Conservation (phyloP, 2,888 invertebrate species). For the Archaeoteleia sp. region DNA sequence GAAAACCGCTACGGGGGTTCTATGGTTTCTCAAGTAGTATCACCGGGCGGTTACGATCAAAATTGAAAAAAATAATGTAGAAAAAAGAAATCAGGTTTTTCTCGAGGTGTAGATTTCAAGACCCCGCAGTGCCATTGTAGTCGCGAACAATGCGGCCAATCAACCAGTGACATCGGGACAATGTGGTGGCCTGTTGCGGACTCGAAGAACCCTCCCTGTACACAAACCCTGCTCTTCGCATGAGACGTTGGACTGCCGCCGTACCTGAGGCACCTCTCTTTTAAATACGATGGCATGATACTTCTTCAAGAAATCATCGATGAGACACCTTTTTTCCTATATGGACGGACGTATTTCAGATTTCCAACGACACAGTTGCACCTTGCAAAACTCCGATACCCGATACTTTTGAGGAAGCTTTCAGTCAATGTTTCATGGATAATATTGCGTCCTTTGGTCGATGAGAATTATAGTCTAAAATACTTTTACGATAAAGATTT, state of each 20-base stretch:
- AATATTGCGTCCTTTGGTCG: no score
- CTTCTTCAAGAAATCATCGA: conserved; percentile 51
- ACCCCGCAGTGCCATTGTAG: conserved; percentile 64
- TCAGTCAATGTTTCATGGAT: no score
- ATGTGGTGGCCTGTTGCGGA: conserved; percentile 59
- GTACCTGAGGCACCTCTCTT: conserved; percentile 44
- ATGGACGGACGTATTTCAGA: conserved; percentile 30
- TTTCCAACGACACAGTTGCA: conserved; percentile 33
- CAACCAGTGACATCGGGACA: conserved; percentile 66
- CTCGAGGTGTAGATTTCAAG: conserved; percentile 67
- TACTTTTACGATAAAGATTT: no score
- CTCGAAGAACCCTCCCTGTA: conserved; percentile 45
- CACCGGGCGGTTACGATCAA: conserved; percentile 29
- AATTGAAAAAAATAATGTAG: conserved; percentile 20
- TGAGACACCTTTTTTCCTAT: conserved; percentile 47
- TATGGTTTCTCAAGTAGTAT: conserved; percentile 45
- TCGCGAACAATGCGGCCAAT: conserved; percentile 65
- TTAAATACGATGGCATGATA: conserved; percentile 43
- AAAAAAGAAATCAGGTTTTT: conserved; percentile 44
- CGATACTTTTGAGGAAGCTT: no score
- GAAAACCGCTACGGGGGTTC: conserved; percentile 47
- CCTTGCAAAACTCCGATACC: conserved; percentile 35
- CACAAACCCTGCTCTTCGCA: conserved; percentile 16
- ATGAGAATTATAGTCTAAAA: no score
- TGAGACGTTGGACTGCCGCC: no score